These are phyloP conservation scores for Dynastes hyllus DNA, from an alignment of 2,888 invertebrate species.

Conservation along the genomic window DNA sequence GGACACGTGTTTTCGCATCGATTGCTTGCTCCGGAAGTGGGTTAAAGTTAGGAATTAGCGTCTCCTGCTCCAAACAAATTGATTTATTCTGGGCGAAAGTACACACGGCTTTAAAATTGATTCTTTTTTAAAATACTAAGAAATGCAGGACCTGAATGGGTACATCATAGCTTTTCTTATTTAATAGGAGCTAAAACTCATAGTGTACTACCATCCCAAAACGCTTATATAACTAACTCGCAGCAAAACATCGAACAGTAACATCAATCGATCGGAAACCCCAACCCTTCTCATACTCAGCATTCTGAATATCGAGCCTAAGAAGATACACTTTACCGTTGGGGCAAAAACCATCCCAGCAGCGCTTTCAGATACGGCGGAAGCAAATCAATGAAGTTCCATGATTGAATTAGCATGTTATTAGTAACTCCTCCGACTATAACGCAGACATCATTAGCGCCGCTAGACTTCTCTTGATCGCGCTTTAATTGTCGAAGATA, in stretches of 20 bases:
- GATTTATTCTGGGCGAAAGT: too few species aligned
- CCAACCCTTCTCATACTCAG: neutral
- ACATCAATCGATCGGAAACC: neutral
- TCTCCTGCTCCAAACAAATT: too few species aligned
- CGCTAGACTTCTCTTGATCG: slow-evolving; percentile 49
- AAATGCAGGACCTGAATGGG: too few species aligned
- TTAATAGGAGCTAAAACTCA: neutral
- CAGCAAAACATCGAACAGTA: too few species aligned
- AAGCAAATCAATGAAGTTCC: slow-evolving; percentile 47
- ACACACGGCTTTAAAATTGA: too few species aligned
- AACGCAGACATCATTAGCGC: slow-evolving; percentile 52
- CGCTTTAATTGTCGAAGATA: slow-evolving; percentile 52
- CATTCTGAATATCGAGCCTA: neutral
- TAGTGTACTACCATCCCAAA: too few species aligned
- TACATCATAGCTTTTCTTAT: too few species aligned
- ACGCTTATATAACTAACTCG: too few species aligned
- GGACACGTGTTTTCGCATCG: too few species aligned
- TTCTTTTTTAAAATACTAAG: too few species aligned
- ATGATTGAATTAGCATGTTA: slow-evolving; percentile 55
- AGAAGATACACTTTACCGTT: neutral
- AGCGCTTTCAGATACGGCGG: neutral
- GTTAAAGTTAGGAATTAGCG: too few species aligned
- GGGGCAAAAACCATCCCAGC: neutral
- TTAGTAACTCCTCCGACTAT: slow-evolving; percentile 53
- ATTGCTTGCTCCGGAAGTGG: too few species aligned